Evolutionary conservation across 2,797 vertebrate genomes (phyloP), one percentile per base, ranked within the genome.

Genomic region (Cyprinodon diabolis): DNA sequence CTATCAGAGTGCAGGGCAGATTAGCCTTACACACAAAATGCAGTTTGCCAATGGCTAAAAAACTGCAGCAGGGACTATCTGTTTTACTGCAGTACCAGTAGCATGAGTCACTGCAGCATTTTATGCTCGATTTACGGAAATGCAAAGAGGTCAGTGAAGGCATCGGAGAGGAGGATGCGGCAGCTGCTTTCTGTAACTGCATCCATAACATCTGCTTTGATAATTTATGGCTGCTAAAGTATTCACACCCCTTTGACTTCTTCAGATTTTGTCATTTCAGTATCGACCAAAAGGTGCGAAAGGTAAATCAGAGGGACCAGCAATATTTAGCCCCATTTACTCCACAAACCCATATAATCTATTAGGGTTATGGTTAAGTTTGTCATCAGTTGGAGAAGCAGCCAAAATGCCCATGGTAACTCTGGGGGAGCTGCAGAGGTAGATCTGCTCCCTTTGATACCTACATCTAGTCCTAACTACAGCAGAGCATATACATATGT

Each of bases 21-120:
- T 37, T 49, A 68, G 30, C 30, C 9, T 76, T 35, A 69, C n/a
- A 57, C 51, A 30, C 68, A 56, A 43, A n/a, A 79, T 88, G 87
- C 85, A 78, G 85, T 84, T 87, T 78, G 90, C 91, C 87, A 66
- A 65, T 74, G 88, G 90, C 90, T 78, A 86, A 77, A 82, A 90
- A 90, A 89, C 85, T 92, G 91, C 90, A 88, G 91, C 82, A 86
- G 68, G 55, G 45, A 74, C 79, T 83, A 86, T 88, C 80, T 84
- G 86, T 88, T 86, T 85, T 78, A 80, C 87, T 90, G 89, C 91
- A 87, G 87, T 76, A 75, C 83, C 84, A 80, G 81, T 67, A 76
- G 82, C 81, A 86, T 45, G 63, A 90, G 81, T 81, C 84, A 84
- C 87, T 91, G 91, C 91, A 91, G 91, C 86, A 84, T 79, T 90